Evolutionary conservation across 2,797 vertebrate genomes (phyloP).

Genomic region (Euphonia xanthogaster): DNA sequence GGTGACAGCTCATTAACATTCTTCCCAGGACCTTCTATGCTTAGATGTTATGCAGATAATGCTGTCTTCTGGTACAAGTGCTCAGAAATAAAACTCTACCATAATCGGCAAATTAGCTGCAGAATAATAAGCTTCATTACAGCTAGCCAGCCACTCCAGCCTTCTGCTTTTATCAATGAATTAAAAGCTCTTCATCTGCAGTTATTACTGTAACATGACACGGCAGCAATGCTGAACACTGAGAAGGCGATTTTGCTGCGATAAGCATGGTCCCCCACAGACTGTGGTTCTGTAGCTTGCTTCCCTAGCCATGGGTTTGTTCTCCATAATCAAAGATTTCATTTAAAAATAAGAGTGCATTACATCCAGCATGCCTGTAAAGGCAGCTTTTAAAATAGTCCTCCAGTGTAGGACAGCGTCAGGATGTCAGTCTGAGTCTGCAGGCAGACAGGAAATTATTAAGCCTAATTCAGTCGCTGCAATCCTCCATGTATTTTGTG

Average conservation of each 20-base stretch:
- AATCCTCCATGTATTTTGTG: background rate
- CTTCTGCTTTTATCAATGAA: slow-evolving; percentile 72
- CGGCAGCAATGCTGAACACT: slow-evolving; percentile 37
- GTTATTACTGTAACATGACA: slow-evolving; percentile 65
- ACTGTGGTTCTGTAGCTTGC: background rate
- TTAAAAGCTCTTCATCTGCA: slow-evolving; percentile 69
- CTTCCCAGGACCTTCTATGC: slow-evolving; percentile 38
- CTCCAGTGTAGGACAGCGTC: background rate
- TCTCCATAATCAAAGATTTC: slow-evolving; percentile 56
- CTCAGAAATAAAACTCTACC: slow-evolving; percentile 61
- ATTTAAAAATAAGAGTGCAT: slow-evolving; percentile 33
- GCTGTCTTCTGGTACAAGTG: slow-evolving; percentile 53
- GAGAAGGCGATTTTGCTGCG: slow-evolving; percentile 19
- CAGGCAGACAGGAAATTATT: slow-evolving; percentile 22
- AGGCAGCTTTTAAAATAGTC: slow-evolving; percentile 27
- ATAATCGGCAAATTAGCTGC: slow-evolving; percentile 66
- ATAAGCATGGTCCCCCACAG: slow-evolving; percentile 54
- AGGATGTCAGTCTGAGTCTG: slow-evolving; percentile 28
- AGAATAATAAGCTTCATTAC: slow-evolving; percentile 71
- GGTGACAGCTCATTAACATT: slow-evolving; percentile 52
- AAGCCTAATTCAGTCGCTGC: background rate
- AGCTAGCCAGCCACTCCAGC: slow-evolving; percentile 61
- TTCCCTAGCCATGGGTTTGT: background rate
- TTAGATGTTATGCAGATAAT: slow-evolving; percentile 41
- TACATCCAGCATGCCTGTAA: background rate